A percentile compares a stretch with the other conserved stretches of the same genome.
Evolutionary conservation across 2,797 vertebrate genomes (phyloP).

Genomic region (Gallinago nigripennis): DNA sequence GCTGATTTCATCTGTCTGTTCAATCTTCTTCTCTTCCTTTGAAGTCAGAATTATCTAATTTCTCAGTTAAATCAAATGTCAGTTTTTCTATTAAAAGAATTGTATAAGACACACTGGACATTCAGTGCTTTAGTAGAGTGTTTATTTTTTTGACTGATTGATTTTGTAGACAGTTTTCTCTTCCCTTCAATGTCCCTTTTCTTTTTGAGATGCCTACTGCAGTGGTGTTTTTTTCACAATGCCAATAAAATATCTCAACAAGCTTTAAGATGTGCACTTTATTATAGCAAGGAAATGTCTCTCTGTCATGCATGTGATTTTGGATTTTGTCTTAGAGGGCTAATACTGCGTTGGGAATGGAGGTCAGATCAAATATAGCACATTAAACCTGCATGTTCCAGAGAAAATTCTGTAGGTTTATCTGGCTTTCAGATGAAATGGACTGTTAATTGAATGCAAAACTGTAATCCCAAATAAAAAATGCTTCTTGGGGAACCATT

Average conservation of each 20-base stretch:
- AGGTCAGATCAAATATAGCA: background rate
- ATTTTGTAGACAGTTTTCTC: constrained; percentile 44
- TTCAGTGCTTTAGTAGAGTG: background rate
- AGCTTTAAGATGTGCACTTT: constrained; percentile 1
- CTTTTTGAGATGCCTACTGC: constrained; percentile 5
- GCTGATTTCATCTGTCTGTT: constrained; percentile 20
- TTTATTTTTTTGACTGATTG: constrained; percentile 47
- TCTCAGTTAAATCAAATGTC: constrained; percentile 48
- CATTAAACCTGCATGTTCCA: background rate
- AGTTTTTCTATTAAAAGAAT: background rate
- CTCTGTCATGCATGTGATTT: background rate
- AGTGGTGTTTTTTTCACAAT: background rate
- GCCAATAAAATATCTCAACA: background rate
- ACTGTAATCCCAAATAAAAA: background rate
- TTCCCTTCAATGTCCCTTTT: constrained; percentile 5
- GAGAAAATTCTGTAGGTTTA: background rate
- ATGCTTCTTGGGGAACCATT: background rate
- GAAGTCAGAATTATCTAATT: constrained; percentile 53
- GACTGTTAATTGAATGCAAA: background rate
- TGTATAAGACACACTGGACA: background rate
- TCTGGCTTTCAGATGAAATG: background rate
- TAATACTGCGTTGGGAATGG: background rate
- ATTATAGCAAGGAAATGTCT: background rate
- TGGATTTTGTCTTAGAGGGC: background rate
- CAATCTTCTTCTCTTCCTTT: background rate